phyloP scores from a whole-genome alignment of 2,113 vertebrate species.

The Tor tambroides region DNA sequence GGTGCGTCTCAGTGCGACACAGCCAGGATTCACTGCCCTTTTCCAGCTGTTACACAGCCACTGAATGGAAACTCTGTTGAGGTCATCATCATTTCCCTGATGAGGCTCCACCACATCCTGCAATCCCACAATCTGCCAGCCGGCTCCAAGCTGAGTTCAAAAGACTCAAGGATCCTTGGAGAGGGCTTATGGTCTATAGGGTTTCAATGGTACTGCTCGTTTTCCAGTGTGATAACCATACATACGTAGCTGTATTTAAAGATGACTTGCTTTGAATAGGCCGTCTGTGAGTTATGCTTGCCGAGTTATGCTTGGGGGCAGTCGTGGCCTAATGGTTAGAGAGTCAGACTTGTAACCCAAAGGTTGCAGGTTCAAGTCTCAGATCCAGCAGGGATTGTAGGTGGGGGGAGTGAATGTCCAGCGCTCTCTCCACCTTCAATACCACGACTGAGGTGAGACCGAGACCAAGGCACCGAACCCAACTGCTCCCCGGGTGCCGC shows the following conservation, averaged over 20 bases:
- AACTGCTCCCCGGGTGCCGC: too few species aligned
- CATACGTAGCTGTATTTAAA: neutral
- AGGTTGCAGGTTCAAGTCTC: too few species aligned
- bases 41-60: neutral
- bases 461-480: too few species aligned
- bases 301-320: too few species aligned
- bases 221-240: neutral
- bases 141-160: conserved; percentile 14
- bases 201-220: neutral
- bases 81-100: neutral
- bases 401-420: too few species aligned
- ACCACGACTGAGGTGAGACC: too few species aligned
- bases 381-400: too few species aligned
- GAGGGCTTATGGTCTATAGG: neutral
- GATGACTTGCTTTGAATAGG: neutral
- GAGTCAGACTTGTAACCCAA: too few species aligned
- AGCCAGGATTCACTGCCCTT: too few species aligned
- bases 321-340: too few species aligned
- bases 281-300: neutral
- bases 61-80: conserved; percentile 26
- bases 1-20: too few species aligned
- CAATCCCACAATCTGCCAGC: conserved; percentile 19
- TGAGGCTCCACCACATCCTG: conserved; percentile 32
- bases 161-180: conserved; percentile 44
- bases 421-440: too few species aligned